Base-by-base conservation (phyloP, 2,888 invertebrate species). In the Dyspetes luteomarginatus region DNA sequence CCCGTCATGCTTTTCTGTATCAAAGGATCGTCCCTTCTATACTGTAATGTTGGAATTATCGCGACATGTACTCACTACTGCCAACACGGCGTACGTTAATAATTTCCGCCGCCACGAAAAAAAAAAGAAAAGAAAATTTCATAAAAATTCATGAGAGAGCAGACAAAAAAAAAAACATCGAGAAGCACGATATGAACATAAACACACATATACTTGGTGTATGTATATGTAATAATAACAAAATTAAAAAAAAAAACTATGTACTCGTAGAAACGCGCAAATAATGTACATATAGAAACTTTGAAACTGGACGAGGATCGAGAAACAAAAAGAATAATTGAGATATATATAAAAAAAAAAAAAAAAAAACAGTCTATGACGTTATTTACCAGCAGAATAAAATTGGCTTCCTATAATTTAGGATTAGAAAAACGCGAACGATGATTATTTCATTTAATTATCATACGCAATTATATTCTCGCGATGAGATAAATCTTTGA, bases 81-180 rank as follows among this genome's bases (percentile, higher is more conserved):
- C 77, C 81, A 81, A 78, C 17, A 60, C 52, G 77, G 81, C 81
- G 81, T 81, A 77, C 81, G 81, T 81, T 75, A 68, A 74, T 75
- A 69, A 80, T 77, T 77, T 68, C 65, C 58, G 80, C 76, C 72
- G 82, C 76, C 79, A 80, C 79, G 77, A 77, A 65, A 77, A 56
- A 75, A 64, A 48, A 52, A 45, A 76, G 48, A 48, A 48, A 15
- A 19, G 30, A 17, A 56, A 50, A 43, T 30, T 36, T 65, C 48
- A 48, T 15, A 24, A 48, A 48, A 30, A 52, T 41, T 12, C 48
- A 48, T 15, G 28, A 48, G 24, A 36, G 58, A 69, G 28, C 55
- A 48, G 28, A 28, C 12, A 58, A 30, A 30, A n/a, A 64, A 26
- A 26, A 41, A 73, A 56, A 60, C 30, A 76, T 45, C 36, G 73